phyloP scores from a whole-genome alignment of 2,888 invertebrate species.

The Azorinus chamasolen region DNA sequence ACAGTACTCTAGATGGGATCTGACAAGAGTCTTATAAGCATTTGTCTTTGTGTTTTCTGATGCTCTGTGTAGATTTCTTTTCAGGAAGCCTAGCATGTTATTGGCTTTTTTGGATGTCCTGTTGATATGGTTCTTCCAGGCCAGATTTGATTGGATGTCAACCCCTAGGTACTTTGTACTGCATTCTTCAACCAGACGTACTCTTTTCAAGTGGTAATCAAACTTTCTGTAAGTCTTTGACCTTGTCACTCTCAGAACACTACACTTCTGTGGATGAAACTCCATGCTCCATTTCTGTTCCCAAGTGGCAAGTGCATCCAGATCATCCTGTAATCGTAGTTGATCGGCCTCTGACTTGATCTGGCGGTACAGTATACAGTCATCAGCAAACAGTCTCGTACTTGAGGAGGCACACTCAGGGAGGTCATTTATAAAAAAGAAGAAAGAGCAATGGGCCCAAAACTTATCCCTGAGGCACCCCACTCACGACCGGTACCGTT shows the following conservation, averaged over 20 bases:
- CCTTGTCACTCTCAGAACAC: slow-evolving; percentile 26
- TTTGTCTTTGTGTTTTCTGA: slow-evolving; percentile 13
- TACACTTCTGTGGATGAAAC: slow-evolving; percentile 39
- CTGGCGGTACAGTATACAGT: slow-evolving; percentile 6
- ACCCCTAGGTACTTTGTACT: slow-evolving; percentile 29
- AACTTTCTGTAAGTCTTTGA: slow-evolving; percentile 2
- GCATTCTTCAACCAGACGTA: background rate
- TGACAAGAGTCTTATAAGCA: slow-evolving; percentile 12
- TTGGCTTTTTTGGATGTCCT: slow-evolving; percentile 20
- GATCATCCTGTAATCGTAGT: background rate
- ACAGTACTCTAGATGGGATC: slow-evolving; percentile 23
- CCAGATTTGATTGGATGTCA: slow-evolving; percentile 17
- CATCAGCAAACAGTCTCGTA: slow-evolving; percentile 8
- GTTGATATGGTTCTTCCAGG: slow-evolving; percentile 26
- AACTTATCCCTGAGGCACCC: no score
- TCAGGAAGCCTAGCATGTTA: slow-evolving; percentile 19
- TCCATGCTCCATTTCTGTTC: slow-evolving; percentile 17
- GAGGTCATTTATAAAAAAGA: no score
- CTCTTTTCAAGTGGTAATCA: slow-evolving; percentile 16
- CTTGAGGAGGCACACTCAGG: background rate
- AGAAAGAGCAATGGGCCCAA: no score
- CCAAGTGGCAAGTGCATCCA: slow-evolving; percentile 11
- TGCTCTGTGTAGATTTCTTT: background rate
- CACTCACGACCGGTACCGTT: no score
- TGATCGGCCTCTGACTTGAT: slow-evolving; percentile 1